These are phyloP conservation scores for Manis pentadactyla DNA, from an alignment of 2,797 vertebrate species.

Conservation along the genomic window DNA sequence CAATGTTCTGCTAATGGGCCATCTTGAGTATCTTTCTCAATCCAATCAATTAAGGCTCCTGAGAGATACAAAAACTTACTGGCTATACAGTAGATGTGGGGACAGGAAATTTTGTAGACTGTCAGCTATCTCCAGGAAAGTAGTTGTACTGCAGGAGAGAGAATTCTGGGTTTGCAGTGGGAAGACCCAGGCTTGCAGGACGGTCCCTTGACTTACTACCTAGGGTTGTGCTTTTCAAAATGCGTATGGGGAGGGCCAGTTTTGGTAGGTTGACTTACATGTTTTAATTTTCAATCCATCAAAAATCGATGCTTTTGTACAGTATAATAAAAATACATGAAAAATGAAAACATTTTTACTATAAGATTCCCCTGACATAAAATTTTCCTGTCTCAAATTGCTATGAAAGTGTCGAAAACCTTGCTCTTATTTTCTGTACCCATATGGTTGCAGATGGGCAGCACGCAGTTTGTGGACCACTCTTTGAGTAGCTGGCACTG, in stretches of 20 bases:
- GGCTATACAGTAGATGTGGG: accelerated
- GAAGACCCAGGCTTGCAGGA: background rate
- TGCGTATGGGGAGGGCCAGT: background rate
- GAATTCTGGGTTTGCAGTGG: background rate
- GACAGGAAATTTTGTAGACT: accelerated
- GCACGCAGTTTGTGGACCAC: background rate
- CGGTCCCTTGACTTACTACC: accelerated
- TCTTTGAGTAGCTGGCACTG: background rate
- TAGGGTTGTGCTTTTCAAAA: background rate
- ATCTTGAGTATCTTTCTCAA: background rate
- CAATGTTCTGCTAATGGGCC: background rate
- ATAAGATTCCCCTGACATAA: background rate
- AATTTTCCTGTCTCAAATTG: background rate
- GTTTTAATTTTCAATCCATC: slow-evolving; percentile 11
- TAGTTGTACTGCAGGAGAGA: accelerated
- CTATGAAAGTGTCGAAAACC: background rate
- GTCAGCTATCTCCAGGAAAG: background rate
- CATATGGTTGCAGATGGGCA: background rate
- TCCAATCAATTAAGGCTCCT: background rate
- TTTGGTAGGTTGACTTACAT: background rate
- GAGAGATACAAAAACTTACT: background rate
- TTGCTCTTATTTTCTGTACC: background rate
- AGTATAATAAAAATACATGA: background rate
- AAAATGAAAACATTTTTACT: background rate
- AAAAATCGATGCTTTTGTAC: slow-evolving; percentile 16